A percentile compares a stretch with the other conserved stretches of the same genome.
Conservation (phyloP, 2,888 invertebrate genomes). For the Hipparchia semele region DNA sequence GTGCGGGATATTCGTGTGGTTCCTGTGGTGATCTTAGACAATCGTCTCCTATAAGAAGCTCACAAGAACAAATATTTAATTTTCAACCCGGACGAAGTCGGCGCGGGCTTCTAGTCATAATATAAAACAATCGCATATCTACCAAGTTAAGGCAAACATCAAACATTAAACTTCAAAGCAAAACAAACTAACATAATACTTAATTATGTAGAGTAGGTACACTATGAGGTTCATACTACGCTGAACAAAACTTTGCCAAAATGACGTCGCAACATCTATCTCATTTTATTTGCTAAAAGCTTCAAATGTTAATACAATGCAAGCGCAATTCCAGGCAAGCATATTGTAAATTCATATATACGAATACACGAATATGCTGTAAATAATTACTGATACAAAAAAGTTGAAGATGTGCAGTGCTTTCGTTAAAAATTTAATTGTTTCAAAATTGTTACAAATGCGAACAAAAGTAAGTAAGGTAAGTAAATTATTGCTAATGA, state of each 20-base stretch:
- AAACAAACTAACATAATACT: not conserved
- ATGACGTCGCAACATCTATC: constrained; percentile 8
- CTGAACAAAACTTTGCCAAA: not conserved
- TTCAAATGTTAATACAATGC: constrained; percentile 7
- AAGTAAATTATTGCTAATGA: no score
- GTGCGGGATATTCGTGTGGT: no score
- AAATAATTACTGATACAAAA: not conserved
- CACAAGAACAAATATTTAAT: no score
- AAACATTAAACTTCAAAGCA: not conserved
- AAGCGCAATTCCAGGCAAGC: constrained; percentile 11
- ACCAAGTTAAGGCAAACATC: not conserved
- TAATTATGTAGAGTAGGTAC: constrained; percentile 4
- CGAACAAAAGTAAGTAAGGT: no score
- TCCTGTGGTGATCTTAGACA: no score
- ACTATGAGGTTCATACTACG: constrained; percentile 1
- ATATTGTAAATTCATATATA: constrained; percentile 9
- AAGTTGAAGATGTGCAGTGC: not conserved
- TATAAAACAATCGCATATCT: no score
- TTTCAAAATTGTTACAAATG: no score
- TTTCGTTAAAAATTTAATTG: no score
- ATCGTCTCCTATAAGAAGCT: no score
- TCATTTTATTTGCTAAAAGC: constrained; percentile 11
- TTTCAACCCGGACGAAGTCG: no score
- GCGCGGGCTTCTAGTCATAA: no score
- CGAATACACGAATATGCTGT: not conserved